These are phyloP conservation scores for Papilio polytes DNA, from an alignment of 1,140 invertebrate species.

Conservation along the genomic window DNA sequence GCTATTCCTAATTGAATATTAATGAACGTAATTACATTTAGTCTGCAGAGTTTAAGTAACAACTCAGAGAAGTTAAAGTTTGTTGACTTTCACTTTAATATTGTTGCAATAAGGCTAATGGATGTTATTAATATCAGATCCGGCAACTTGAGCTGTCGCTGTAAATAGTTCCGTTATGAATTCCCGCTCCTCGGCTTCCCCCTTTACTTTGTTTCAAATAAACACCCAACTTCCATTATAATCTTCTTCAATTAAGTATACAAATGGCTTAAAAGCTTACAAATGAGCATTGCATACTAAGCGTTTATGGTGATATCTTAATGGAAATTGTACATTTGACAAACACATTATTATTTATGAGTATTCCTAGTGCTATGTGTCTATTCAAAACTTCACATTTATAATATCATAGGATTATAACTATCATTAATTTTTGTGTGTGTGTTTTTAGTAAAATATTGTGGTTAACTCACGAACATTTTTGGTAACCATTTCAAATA, in stretches of 20 bases:
- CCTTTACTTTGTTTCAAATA: conserved; percentile 30
- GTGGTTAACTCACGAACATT: too few species aligned
- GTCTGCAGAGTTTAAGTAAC: conserved; percentile 1
- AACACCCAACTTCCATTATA: conserved; percentile 28
- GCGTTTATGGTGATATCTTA: not conserved
- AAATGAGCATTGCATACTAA: not conserved
- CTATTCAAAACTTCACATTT: too few species aligned
- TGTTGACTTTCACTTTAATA: conserved; percentile 32
- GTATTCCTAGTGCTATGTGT: too few species aligned
- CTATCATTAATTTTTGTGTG: too few species aligned
- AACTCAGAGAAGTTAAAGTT: conserved; percentile 11
- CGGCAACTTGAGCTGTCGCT: conserved; percentile 22
- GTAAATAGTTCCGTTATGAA: conserved; percentile 26
- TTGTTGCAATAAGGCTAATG: conserved; percentile 35
- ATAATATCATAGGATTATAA: too few species aligned
- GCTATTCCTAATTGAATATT: conserved; percentile 5
- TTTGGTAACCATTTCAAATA: too few species aligned
- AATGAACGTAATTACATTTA: not conserved
- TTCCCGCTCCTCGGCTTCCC: not conserved
- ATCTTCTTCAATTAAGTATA: conserved; percentile 33
- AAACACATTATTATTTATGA: too few species aligned
- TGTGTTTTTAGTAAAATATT: too few species aligned
- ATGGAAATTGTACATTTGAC: not conserved
- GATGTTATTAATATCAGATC: conserved; percentile 36
- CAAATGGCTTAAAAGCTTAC: conserved; percentile 1